Conservation (phyloP, 2,888 invertebrate species). For the Polymixis flavicincta region DNA sequence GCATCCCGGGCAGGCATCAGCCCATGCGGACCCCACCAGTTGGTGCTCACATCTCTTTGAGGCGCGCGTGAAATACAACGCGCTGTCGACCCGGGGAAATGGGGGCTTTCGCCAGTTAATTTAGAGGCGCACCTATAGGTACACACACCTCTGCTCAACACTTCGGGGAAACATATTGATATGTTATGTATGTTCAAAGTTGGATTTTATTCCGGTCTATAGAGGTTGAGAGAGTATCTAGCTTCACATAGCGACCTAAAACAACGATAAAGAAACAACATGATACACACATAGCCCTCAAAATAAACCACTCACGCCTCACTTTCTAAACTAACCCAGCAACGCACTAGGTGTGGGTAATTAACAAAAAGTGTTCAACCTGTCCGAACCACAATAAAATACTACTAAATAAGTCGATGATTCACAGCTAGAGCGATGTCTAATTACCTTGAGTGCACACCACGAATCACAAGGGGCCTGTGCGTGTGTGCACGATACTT, state of each 20-base stretch:
- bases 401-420: slow-evolving; percentile 57
- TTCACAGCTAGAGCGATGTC: slow-evolving; percentile 62
- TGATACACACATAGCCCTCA: slow-evolving; percentile 13
- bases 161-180: too few species aligned
- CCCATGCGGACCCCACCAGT: too few species aligned
- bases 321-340: slow-evolving; percentile 58
- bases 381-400: slow-evolving; percentile 38
- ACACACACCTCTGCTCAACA: too few species aligned
- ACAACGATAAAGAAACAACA: neutral
- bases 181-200: neutral
- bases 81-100: too few species aligned
- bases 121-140: too few species aligned
- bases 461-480: slow-evolving; percentile 61
- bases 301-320: neutral
- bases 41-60: too few species aligned
- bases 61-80: too few species aligned
- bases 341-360: slow-evolving; percentile 65
- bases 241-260: neutral
- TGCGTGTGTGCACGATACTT: slow-evolving; percentile 44
- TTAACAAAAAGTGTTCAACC: slow-evolving; percentile 58
- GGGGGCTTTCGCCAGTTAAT: too few species aligned
- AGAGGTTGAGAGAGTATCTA: too few species aligned
- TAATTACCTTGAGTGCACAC: slow-evolving; percentile 75
- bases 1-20: too few species aligned
- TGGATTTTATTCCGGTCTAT: too few species aligned